These are phyloP conservation scores for Halocynthia roretzi DNA, from an alignment of 23 tunicate species.

Conservation along the genomic window DNA sequence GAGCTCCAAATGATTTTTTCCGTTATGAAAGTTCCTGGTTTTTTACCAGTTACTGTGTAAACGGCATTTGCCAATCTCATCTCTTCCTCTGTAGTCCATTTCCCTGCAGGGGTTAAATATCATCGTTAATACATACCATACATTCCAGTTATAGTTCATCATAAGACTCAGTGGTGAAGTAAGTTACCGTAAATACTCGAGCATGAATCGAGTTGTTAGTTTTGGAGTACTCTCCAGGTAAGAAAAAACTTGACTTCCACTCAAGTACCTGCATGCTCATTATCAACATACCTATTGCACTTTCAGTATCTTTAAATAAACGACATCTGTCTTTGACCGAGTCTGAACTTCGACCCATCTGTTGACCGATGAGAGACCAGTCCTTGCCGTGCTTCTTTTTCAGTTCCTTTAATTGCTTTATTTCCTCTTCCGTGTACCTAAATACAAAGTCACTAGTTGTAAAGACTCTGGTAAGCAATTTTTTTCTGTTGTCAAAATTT, in stretches of 20 bases:
- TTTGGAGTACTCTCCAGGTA: too few relatives aligned
- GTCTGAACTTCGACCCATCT: constrained; percentile 86
- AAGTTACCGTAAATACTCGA: too few relatives aligned
- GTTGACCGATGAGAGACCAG: constrained; percentile 66
- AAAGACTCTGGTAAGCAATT: background rate
- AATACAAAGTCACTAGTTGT: constrained; percentile 1
- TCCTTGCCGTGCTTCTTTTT: constrained; percentile 53
- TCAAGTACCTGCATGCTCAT: too few relatives aligned
- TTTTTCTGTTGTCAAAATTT: too few relatives aligned
- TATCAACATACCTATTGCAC: too few relatives aligned
- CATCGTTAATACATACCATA: too few relatives aligned
- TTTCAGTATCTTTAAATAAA: constrained; percentile 12
- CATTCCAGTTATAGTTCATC: too few relatives aligned
- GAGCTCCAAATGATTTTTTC: constrained; percentile 51
- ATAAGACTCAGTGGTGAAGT: too few relatives aligned
- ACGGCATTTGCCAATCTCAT: constrained; percentile 50
- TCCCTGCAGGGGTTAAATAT: constrained; percentile 27
- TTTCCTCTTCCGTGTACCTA: constrained; percentile 70
- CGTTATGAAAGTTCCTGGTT: constrained; percentile 49
- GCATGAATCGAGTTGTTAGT: too few relatives aligned
- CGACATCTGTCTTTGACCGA: constrained; percentile 91
- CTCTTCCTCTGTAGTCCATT: constrained; percentile 72
- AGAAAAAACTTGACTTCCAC: too few relatives aligned
- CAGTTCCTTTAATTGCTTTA: constrained; percentile 47
- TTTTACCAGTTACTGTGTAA: constrained; percentile 27